phyloP scores from a whole-genome alignment of 2,113 vertebrate species.

The Manacus vitellinus region DNA sequence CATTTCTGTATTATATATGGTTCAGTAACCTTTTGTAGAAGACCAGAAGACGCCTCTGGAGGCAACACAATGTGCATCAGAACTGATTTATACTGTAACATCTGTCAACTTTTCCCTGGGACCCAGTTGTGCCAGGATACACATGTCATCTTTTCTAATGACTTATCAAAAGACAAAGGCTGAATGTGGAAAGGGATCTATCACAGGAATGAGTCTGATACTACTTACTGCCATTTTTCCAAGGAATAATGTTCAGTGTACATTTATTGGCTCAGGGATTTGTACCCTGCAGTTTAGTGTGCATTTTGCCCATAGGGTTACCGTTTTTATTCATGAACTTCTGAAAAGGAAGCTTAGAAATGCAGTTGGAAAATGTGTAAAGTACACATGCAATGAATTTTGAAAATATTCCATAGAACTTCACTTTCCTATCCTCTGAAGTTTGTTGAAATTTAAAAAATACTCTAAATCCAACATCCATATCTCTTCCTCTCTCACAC shows the following conservation, averaged over 20 bases:
- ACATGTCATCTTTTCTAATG: conserved; percentile 60
- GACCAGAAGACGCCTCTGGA: conserved; percentile 59
- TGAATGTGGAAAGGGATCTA: not conserved
- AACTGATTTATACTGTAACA: conserved; percentile 71
- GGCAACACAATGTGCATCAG: conserved; percentile 33
- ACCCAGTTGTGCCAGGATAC: conserved; percentile 60
- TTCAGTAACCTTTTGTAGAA: conserved; percentile 61
- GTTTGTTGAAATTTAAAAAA: not conserved
- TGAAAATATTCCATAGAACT: not conserved
- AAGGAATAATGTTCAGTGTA: not conserved
- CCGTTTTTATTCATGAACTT: not conserved
- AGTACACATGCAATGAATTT: not conserved
- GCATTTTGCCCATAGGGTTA: not conserved
- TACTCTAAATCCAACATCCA: not conserved
- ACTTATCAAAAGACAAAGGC: conserved; percentile 41
- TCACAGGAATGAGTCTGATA: not conserved
- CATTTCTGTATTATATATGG: conserved; percentile 63
- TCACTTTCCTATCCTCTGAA: not conserved
- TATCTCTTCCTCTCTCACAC: not conserved
- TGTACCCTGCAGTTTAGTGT: not conserved
- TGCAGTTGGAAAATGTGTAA: not conserved
- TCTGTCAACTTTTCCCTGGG: conserved; percentile 65
- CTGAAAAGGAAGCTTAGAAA: not conserved
- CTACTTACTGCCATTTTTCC: not conserved
- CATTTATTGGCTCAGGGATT: not conserved